Evolutionary conservation across 1,140 invertebrate species (phyloP).

Genomic region (Nixonia krombeini): DNA sequence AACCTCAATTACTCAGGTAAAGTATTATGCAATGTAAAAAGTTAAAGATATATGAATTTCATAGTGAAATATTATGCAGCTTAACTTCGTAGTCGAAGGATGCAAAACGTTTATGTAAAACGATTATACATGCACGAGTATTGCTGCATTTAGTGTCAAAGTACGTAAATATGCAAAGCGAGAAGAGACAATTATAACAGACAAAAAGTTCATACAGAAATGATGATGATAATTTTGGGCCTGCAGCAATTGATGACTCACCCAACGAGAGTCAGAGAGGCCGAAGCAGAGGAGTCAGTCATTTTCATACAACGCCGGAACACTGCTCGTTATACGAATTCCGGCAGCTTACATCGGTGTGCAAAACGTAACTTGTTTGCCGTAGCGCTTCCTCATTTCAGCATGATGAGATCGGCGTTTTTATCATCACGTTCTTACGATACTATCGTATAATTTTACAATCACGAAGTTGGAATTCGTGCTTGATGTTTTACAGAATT

Average conservation of each 20-base stretch:
- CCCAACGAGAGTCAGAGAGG: constrained; percentile 39
- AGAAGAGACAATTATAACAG: no score
- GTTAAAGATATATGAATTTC: no score
- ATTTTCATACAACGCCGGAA: constrained; percentile 22
- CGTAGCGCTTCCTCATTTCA: constrained; percentile 41
- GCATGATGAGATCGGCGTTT: constrained; percentile 1
- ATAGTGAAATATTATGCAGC: no score
- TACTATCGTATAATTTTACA: constrained; percentile 20
- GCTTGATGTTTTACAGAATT: no score
- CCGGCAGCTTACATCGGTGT: constrained; percentile 21
- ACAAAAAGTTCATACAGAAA: no score
- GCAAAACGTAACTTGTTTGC: constrained; percentile 17
- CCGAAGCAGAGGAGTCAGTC: constrained; percentile 41
- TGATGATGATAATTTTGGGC: not conserved
- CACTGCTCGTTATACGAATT: constrained; percentile 18
- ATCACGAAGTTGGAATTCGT: constrained; percentile 15
- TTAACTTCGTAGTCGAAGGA: no score
- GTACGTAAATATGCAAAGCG: no score
- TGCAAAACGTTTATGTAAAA: no score
- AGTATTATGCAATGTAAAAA: no score
- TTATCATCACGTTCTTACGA: not conserved
- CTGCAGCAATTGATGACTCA: constrained; percentile 19
- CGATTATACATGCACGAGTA: no score
- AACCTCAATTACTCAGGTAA: no score
- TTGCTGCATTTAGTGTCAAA: no score